These are phyloP conservation scores for Aleiodes alternator DNA, from an alignment of 2,888 invertebrate genomes.

Conservation along the genomic window DNA sequence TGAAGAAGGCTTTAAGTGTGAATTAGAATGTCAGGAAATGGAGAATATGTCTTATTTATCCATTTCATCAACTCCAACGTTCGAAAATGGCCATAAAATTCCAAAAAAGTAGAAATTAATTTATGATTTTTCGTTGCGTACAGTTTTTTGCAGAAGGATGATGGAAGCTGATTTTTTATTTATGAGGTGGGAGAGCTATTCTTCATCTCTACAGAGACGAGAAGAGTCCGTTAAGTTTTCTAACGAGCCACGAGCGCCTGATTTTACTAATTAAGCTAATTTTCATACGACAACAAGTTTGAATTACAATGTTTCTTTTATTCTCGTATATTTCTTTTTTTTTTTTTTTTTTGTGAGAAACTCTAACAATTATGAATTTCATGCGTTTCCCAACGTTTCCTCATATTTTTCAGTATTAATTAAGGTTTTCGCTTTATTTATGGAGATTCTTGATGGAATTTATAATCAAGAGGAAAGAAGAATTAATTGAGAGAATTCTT, in stretches of 20 bases:
- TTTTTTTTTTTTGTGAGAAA: background rate
- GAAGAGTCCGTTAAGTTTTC: conserved; percentile 11
- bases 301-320: conserved; percentile 13
- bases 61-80: too few species aligned
- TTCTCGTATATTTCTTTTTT: background rate
- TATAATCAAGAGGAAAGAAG: too few species aligned
- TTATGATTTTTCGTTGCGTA: too few species aligned
- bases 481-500: too few species aligned
- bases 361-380: conserved; percentile 4
- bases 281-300: conserved; percentile 32
- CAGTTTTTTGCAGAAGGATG: background rate
- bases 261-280: conserved; percentile 20
- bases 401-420: too few species aligned
- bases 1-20: too few species aligned
- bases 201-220: background rate
- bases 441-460: too few species aligned
- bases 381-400: background rate
- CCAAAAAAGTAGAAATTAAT: too few species aligned
- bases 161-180: background rate
- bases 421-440: too few species aligned
- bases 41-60: too few species aligned
- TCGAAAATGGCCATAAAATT: too few species aligned
- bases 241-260: conserved; percentile 7
- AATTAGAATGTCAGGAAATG: too few species aligned
- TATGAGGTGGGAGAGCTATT: background rate